These are phyloP conservation scores for Oasisia sp. DNA, from an alignment of 2,888 invertebrate genomes.

Conservation along the genomic window DNA sequence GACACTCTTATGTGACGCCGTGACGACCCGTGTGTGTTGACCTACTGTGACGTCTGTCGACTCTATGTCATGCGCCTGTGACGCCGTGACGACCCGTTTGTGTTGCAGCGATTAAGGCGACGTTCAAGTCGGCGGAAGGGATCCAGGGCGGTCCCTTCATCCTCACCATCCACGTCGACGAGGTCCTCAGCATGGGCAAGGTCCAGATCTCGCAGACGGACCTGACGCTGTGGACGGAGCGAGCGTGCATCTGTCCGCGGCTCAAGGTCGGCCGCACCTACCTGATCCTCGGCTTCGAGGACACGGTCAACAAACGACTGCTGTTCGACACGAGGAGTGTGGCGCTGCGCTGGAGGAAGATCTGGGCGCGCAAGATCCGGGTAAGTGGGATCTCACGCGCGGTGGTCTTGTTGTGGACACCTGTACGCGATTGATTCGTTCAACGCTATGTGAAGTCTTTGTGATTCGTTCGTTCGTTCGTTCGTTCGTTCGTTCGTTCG, in stretches of 20 bases:
- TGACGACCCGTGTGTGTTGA: no score
- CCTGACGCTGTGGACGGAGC: slow-evolving; percentile 25
- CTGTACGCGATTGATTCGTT: no score
- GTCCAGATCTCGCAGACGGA: slow-evolving; percentile 24
- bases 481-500: no score
- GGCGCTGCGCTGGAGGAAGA: slow-evolving; percentile 26
- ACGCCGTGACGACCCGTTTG: background rate
- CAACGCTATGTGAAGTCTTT: no score
- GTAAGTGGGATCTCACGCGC: background rate
- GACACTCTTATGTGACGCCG: no score
- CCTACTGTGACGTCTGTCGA: no score
- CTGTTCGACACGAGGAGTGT: slow-evolving; percentile 25
- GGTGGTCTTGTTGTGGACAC: no score
- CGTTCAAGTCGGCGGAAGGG: slow-evolving; percentile 24
- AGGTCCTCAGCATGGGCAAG: slow-evolving; percentile 21
- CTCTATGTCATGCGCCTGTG: no score
- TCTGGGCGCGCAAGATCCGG: slow-evolving; percentile 8
- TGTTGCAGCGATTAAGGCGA: slow-evolving; percentile 26
- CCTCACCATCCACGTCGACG: slow-evolving; percentile 18
- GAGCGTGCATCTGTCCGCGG: slow-evolving; percentile 24
- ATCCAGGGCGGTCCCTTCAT: slow-evolving; percentile 23
- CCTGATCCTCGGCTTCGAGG: slow-evolving; percentile 29
- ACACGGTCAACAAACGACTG: slow-evolving; percentile 28
- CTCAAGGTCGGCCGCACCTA: slow-evolving; percentile 22
- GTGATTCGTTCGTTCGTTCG: no score